phyloP scores from a whole-genome alignment of 1,140 invertebrate genomes.

The Caenorhabditis latens region DNA sequence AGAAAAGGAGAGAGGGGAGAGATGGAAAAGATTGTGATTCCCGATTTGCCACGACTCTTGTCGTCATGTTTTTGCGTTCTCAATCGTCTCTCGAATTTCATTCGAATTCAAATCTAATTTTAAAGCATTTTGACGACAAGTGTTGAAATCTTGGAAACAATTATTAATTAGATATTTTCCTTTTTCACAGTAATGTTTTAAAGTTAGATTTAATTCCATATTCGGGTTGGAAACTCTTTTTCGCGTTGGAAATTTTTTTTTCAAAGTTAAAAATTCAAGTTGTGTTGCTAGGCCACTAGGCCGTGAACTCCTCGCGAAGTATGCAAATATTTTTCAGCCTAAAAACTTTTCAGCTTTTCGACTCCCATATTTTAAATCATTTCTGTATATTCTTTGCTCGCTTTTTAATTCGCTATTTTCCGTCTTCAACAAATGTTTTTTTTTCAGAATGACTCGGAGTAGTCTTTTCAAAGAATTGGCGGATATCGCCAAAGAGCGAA shows the following conservation, averaged over 20 bases:
- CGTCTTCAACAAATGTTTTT: neutral
- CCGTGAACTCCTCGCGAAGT: conserved; percentile 12
- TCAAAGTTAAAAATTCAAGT: neutral
- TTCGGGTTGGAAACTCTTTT: too few species aligned
- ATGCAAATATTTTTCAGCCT: neutral
- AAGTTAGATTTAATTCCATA: too few species aligned
- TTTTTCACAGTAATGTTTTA: too few species aligned
- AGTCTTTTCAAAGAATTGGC: conserved; percentile 63
- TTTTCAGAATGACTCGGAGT: conserved; percentile 32
- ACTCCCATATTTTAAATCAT: too few species aligned
- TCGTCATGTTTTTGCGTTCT: conserved; percentile 3
- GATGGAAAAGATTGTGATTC: conserved; percentile 38
- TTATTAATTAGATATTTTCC: too few species aligned
- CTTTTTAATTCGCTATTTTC: neutral
- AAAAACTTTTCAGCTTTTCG: neutral
- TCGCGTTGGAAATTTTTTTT: too few species aligned
- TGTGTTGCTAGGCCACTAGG: neutral
- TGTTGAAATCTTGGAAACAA: too few species aligned
- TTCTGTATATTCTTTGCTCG: neutral
- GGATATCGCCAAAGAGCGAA: conserved; percentile 75
- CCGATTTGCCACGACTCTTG: conserved; percentile 38
- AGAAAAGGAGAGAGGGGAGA: neutral
- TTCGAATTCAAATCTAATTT: neutral
- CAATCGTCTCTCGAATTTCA: neutral
- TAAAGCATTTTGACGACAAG: neutral